These are phyloP conservation scores for Noctua janthe DNA, from an alignment of 2,888 invertebrate genomes.

Conservation along the genomic window DNA sequence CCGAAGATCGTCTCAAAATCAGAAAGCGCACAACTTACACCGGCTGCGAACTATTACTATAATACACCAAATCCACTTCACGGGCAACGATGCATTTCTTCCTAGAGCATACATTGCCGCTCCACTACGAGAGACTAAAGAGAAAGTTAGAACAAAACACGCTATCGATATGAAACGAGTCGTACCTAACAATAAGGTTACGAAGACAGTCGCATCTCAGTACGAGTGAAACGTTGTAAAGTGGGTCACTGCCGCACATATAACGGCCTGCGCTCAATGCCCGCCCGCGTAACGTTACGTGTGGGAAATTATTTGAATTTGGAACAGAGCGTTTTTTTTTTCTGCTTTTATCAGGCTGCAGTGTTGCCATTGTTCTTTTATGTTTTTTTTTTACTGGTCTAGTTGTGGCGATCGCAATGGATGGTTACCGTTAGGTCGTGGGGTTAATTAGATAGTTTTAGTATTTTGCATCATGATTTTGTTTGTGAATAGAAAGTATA, in stretches of 20 bases:
- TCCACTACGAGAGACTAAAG: constrained; percentile 34
- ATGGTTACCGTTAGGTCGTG: constrained; percentile 72
- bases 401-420: constrained; percentile 76
- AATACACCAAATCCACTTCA: constrained; percentile 45
- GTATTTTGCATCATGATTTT: constrained; percentile 53
- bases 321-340: constrained; percentile 85
- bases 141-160: constrained; percentile 62
- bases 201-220: constrained; percentile 75
- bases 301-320: constrained; percentile 91
- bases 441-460: constrained; percentile 60
- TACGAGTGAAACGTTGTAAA: constrained; percentile 82
- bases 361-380: constrained; percentile 84
- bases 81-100: constrained; percentile 51
- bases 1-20: constrained; percentile 84
- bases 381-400: constrained; percentile 81
- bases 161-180: constrained; percentile 62
- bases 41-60: constrained; percentile 65
- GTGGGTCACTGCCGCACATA: constrained; percentile 89
- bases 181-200: constrained; percentile 82
- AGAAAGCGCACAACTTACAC: constrained; percentile 87
- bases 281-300: constrained; percentile 90
- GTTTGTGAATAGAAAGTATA: constrained; percentile 41
- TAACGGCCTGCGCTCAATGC: constrained; percentile 89
- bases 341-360: constrained; percentile 82
- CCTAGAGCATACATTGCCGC: constrained; percentile 69